Evolutionary conservation across 1,140 invertebrate species (phyloP).

Genomic region (Lucilia sericata): DNA sequence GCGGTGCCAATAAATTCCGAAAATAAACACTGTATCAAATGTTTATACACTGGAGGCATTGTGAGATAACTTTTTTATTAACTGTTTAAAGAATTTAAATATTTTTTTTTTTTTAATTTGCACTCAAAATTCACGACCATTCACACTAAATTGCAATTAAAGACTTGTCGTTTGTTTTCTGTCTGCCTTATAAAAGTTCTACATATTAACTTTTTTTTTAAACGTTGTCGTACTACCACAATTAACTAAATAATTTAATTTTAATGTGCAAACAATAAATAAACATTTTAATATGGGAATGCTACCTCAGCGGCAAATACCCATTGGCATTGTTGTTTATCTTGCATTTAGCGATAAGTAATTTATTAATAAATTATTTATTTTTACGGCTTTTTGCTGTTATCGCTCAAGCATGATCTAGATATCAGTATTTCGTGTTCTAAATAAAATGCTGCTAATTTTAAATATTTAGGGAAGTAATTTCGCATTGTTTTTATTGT

Average conservation of each 20-base stretch:
- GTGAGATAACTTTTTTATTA: background rate
- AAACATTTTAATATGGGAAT: background rate
- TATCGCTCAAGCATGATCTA: too few relatives aligned
- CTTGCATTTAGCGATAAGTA: too few relatives aligned
- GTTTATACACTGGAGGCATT: background rate
- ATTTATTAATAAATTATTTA: too few relatives aligned
- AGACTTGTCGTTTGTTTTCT: background rate
- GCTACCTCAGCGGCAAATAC: background rate
- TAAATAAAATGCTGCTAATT: too few relatives aligned
- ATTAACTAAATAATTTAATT: background rate
- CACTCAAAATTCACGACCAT: background rate
- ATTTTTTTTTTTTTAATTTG: background rate
- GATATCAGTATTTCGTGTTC: too few relatives aligned
- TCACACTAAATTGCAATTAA: background rate
- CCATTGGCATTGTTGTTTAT: too few relatives aligned
- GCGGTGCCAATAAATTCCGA: constrained; percentile 82
- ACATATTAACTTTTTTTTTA: too few relatives aligned
- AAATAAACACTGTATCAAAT: constrained; percentile 50
- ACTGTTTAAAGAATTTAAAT: background rate
- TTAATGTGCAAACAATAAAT: background rate
- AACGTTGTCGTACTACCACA: background rate
- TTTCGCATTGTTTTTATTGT: too few relatives aligned
- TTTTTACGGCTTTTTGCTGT: too few relatives aligned
- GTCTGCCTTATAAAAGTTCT: too few relatives aligned
- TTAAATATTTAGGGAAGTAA: too few relatives aligned